Evolutionary conservation across 2,888 invertebrate species (phyloP), one percentile per base, ranked within the genome.

Genomic region (Tillus elongatus): DNA sequence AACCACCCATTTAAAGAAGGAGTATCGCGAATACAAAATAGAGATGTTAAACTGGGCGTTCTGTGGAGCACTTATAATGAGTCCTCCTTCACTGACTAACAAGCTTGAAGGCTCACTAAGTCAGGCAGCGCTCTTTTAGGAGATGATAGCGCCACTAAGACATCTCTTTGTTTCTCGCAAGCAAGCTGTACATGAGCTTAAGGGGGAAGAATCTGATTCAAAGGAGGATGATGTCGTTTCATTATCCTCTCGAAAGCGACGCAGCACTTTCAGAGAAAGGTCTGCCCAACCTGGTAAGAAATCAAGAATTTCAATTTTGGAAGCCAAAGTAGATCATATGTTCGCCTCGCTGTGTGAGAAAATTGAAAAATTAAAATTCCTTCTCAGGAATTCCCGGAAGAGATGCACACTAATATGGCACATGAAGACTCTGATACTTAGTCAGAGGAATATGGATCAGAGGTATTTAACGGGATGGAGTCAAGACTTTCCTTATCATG

Each of bases 201-300:
- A 24, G 24, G 24, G 24, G n/a, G 24, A 24, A 24, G 24, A 24
- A n/a, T 24, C 24, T 24, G 24, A n/a, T 6, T 6, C 8, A 24
- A n/a, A n/a, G 8, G 24, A 24, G 24, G 24, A 24, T n/a, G 24
- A 24, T 6, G 24, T 24, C n/a, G 24, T n/a, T 24, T n/a, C 24
- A n/a, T 24, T 24, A 24, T 24, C 24, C n/a, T 24, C 24, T 24
- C 24, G 24, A n/a, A 24, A 24, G n/a, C 24, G 24, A n/a, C 24
- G 24, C 24, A 24, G 24, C n/a, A n/a, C 24, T 24, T 24, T n/a
- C 24, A 24, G 24, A 24, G 24, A 24, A 6, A n/a, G 24, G 6
- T 24, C 24, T 24, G n/a, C n/a, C 24, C 24, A 6, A 24, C 24
- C 24, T 24, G 8, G 8, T 24, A 24, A 24, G n/a, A 6, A 24